phyloP scores from a whole-genome alignment of 2,797 vertebrate genomes.

The Rhadinocentrus ornatus region DNA sequence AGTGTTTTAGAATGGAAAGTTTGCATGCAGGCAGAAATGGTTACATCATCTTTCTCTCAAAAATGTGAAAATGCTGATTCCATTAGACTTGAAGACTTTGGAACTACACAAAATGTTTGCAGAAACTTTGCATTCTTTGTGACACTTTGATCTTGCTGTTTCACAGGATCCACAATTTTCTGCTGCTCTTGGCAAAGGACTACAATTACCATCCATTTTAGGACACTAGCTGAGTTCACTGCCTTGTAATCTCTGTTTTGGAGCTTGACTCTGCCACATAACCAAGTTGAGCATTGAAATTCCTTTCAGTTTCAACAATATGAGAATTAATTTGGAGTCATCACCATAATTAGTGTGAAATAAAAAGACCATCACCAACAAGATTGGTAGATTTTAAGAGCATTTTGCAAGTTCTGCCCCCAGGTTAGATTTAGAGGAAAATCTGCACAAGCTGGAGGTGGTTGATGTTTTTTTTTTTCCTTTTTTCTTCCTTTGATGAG shows the following conservation, averaged over 20 bases:
- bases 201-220: neutral
- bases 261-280: neutral
- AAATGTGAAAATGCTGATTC: no score
- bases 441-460: constrained; percentile 31
- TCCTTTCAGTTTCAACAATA: neutral
- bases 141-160: neutral
- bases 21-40: no score
- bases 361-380: constrained; percentile 13
- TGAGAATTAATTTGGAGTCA: constrained; percentile 13
- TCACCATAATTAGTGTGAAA: constrained; percentile 21
- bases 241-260: neutral
- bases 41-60: no score
- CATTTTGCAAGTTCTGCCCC: constrained; percentile 7
- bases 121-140: no score
- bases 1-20: no score
- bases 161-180: neutral
- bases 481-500: constrained; percentile 7
- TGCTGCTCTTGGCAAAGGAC: neutral
- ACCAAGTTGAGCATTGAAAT: neutral
- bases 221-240: no score
- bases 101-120: no score
- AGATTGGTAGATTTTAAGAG: constrained; percentile 18
- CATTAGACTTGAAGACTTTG: no score
- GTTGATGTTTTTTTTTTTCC: neutral
- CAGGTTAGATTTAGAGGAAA: constrained; percentile 32